phyloP scores from a whole-genome alignment of 2,797 vertebrate species.

The Manis javanica region DNA sequence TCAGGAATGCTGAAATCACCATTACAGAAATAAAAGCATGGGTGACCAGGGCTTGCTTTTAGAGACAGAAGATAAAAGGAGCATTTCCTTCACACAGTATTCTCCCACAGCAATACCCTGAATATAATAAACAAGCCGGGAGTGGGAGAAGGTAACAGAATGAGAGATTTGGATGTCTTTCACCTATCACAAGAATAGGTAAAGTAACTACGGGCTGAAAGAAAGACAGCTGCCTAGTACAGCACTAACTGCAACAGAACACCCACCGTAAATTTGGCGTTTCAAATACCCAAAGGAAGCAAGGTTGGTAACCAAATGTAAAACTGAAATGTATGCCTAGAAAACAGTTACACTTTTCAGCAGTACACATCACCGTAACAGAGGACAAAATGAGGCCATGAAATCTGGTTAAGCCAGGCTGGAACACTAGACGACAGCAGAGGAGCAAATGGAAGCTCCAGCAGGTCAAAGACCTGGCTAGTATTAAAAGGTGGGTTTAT shows the following conservation, averaged over 20 bases:
- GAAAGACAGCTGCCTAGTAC: neutral
- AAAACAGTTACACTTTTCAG: neutral
- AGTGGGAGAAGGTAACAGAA: neutral
- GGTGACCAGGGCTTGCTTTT: neutral
- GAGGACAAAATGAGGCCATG: neutral
- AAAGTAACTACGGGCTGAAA: neutral
- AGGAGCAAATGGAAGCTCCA: neutral
- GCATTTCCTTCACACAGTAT: neutral
- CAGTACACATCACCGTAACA: neutral
- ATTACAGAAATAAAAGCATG: conserved; percentile 28
- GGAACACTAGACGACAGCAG: neutral
- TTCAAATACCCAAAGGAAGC: neutral
- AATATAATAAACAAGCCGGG: neutral
- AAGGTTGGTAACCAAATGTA: neutral
- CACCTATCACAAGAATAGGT: neutral
- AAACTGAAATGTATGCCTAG: neutral
- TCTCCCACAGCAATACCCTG: neutral
- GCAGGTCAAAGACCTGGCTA: too few relatives aligned
- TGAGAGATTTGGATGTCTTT: neutral
- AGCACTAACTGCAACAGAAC: neutral
- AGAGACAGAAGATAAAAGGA: neutral
- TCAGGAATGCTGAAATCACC: conserved; percentile 15
- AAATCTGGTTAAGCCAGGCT: neutral
- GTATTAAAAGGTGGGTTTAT: neutral
- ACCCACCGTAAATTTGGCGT: neutral